Percentiles rank a stretch among this genome's conserved stretches.
These are phyloP conservation scores for Apis florea DNA, from an alignment of 1,140 invertebrate species.

Conservation along the genomic window DNA sequence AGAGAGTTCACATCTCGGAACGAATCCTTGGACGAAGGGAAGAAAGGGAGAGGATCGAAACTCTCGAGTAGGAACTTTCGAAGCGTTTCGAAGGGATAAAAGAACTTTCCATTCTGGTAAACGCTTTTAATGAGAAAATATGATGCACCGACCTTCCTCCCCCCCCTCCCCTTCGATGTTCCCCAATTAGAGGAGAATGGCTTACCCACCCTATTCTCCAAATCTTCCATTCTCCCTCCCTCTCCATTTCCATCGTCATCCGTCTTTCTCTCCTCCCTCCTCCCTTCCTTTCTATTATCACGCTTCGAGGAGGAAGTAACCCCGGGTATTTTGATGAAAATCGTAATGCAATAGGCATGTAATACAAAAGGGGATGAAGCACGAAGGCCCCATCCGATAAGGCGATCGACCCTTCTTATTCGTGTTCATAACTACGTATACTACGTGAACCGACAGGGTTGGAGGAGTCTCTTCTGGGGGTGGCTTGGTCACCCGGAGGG, in stretches of 20 bases:
- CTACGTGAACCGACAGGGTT: constrained; percentile 52
- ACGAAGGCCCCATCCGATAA: constrained; percentile 60
- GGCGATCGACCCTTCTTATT: constrained; percentile 65
- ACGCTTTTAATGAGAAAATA: constrained; percentile 72
- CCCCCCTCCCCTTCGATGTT: constrained; percentile 31
- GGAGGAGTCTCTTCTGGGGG: constrained; percentile 36
- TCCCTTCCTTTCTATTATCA: constrained; percentile 62
- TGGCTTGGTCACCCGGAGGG: constrained; percentile 14
- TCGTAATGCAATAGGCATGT: constrained; percentile 79
- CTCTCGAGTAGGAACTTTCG: constrained; percentile 57
- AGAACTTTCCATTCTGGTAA: constrained; percentile 67
- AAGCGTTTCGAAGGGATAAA: constrained; percentile 62
- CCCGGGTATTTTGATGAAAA: constrained; percentile 73
- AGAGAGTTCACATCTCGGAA: neutral
- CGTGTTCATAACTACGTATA: constrained; percentile 64
- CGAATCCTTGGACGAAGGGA: neutral
- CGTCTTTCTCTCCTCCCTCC: neutral
- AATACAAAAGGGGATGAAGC: constrained; percentile 71
- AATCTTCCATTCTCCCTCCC: neutral
- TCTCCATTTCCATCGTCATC: too few species aligned
- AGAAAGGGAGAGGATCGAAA: constrained; percentile 37
- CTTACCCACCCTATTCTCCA: constrained; percentile 10
- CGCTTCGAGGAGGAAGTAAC: constrained; percentile 55
- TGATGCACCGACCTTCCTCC: constrained; percentile 58
- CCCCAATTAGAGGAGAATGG: constrained; percentile 72